Conservation (phyloP, 2,113 vertebrate genomes). For the Lagopus leucura region DNA sequence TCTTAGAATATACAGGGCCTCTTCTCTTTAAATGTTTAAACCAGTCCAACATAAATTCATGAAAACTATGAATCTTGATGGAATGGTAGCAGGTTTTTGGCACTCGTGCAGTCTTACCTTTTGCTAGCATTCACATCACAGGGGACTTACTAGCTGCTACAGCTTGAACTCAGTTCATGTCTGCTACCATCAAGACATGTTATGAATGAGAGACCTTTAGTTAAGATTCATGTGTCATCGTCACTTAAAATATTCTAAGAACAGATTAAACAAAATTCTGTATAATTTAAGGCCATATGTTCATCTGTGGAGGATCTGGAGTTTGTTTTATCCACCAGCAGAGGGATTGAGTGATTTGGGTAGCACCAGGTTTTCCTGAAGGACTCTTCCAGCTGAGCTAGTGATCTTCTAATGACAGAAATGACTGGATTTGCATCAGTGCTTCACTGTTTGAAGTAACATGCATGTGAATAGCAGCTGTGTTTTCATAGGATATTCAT, state of each 20-base stretch:
- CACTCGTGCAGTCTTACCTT: neutral
- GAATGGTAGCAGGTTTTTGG: neutral
- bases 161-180: neutral
- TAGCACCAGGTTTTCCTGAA: neutral
- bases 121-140: neutral
- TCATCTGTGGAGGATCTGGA: conserved; percentile 20
- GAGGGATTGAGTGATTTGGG: neutral
- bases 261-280: conserved; percentile 8
- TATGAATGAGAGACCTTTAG: conserved; percentile 11
- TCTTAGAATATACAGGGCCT: neutral
- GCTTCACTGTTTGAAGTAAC: neutral
- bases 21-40: conserved; percentile 1
- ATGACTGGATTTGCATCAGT: neutral
- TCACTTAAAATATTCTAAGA: conserved; percentile 33
- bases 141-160: neutral
- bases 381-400: neutral
- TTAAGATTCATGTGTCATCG: conserved; percentile 10
- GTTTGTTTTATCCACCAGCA: conserved; percentile 18
- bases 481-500: neutral
- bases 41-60: neutral
- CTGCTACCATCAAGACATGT: neutral
- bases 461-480: neutral
- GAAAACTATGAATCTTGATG: neutral
- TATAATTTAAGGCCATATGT: conserved; percentile 20
- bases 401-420: neutral